phyloP scores from a whole-genome alignment of 2,888 invertebrate species.

The Chydorus sphaericus region DNA sequence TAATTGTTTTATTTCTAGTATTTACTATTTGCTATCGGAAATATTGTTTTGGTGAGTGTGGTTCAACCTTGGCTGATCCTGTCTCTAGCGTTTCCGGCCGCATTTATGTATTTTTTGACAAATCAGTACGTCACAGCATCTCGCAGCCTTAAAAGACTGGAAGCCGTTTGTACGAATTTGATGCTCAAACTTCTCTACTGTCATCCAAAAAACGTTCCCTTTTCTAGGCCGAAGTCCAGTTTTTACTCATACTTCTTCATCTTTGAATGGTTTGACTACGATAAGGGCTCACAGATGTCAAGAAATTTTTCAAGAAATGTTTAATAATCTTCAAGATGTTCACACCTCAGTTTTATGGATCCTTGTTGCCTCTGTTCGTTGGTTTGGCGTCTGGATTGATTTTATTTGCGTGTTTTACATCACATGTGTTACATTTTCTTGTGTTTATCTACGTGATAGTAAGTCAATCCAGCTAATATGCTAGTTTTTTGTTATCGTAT shows the following conservation, averaged over 20 bases:
- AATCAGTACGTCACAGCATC: constrained; percentile 32
- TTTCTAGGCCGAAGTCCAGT: constrained; percentile 34
- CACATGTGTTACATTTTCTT: constrained; percentile 66
- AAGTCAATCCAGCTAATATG: not conserved
- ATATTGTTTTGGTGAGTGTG: constrained; percentile 32
- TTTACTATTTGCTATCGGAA: constrained; percentile 24
- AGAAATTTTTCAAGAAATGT: constrained; percentile 28
- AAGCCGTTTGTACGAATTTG: constrained; percentile 34
- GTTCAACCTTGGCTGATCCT: constrained; percentile 29
- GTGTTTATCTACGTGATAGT: constrained; percentile 48
- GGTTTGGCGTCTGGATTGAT: constrained; percentile 88
- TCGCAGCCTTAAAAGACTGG: constrained; percentile 34
- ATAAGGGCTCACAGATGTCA: constrained; percentile 38
- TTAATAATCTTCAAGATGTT: constrained; percentile 23
- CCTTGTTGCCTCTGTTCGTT: constrained; percentile 75
- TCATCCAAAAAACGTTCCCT: too few relatives aligned
- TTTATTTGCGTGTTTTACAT: constrained; percentile 76
- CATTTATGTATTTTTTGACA: constrained; percentile 29
- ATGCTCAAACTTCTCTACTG: too few relatives aligned
- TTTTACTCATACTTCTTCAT: constrained; percentile 58
- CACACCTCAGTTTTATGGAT: constrained; percentile 87
- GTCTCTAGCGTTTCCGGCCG: constrained; percentile 27
- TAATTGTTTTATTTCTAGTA: constrained; percentile 5
- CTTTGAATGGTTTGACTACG: constrained; percentile 59
- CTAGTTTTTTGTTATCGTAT: not conserved